Percentiles rank a stretch among this genome's conserved stretches.
Evolutionary conservation across 2,797 vertebrate genomes (phyloP).

Genomic region (Muraenolepis orangiensis): DNA sequence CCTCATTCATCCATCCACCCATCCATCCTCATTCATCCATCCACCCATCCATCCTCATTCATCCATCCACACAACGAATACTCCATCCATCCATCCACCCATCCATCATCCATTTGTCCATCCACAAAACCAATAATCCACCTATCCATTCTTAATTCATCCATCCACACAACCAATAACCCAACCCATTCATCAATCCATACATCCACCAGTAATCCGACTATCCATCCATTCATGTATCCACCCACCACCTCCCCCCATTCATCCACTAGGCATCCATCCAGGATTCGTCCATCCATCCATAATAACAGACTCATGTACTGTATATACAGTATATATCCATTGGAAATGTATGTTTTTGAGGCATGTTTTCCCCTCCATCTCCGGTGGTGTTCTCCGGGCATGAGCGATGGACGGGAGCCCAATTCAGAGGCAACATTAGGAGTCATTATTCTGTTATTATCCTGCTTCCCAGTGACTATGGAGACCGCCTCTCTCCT

Average conservation of each 20-base stretch:
- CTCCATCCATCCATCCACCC: too few species aligned
- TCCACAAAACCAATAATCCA: too few species aligned
- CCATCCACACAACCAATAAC: too few species aligned
- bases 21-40: not conserved
- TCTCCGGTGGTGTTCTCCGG: constrained; percentile 3
- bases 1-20: not conserved
- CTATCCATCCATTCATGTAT: not conserved
- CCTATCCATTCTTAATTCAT: too few species aligned
- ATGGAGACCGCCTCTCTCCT: constrained; percentile 37
- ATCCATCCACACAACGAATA: too few species aligned
- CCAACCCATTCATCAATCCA: not conserved
- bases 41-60: not conserved
- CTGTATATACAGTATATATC: too few species aligned
- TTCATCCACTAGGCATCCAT: not conserved
- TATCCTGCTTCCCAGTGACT: constrained; percentile 66
- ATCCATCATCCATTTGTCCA: too few species aligned
- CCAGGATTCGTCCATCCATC: not conserved
- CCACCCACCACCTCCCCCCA: not conserved
- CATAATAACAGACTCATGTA: constrained; percentile 10
- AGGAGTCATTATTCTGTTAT: constrained; percentile 68
- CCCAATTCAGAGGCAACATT: constrained; percentile 56
- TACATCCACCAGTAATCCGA: not conserved
- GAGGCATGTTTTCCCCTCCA: too few species aligned
- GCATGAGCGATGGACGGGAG: constrained; percentile 58
- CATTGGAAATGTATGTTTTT: too few species aligned